Evolutionary conservation across 2,797 vertebrate species (phyloP), one percentile per base, ranked within the genome.

Genomic region (Tachyglossus aculeatus): DNA sequence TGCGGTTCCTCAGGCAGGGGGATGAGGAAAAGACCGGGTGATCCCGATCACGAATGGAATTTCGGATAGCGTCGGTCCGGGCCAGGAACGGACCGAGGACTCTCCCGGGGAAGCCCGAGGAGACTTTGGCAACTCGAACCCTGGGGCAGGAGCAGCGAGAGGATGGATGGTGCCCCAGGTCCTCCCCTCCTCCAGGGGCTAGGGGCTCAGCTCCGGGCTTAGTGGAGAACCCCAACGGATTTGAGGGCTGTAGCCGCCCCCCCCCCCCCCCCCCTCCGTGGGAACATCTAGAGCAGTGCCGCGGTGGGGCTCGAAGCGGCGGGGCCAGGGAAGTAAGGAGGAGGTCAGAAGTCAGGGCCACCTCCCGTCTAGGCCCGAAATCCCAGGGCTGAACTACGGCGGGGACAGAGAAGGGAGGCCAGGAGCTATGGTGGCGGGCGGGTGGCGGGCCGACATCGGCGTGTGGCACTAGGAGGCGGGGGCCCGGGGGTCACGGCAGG

Each of bases 341-440:
- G 13, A 45, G 22, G 43, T 53, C 18, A 5, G 9, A 6, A 9
- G 45, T 47, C 32, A 29, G 34, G 31, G 15, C 58, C 59, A 44
- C 29, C 55, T 16, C 32, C 22, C 3, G 5, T 32, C 24, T 32
- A 48, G 21, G 12, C 8, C 40, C 29, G 24, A 36, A 40, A 33
- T 36, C 55, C 33, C 29, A 29, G 58, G 27, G 22, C 43, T 62
- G 13, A 64, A 66, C 38, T 48, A 21, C 27, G 19, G 0, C 16
- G 14, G 18, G 63, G 86, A 81, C 74, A 71, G 36, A 79, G 89
- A 60, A 16, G 21, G 53, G 84, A 74, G 66, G 77, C 44, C 3
- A 1, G 2, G 2, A 22, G 41, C 24, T 52, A 53, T 12, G 25
- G 15, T 2, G 2, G 2, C 5, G 12, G 6, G 15, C 45, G 60